Evolutionary conservation across 2,797 vertebrate species (phyloP).

Genomic region (Xerus rutilus): DNA sequence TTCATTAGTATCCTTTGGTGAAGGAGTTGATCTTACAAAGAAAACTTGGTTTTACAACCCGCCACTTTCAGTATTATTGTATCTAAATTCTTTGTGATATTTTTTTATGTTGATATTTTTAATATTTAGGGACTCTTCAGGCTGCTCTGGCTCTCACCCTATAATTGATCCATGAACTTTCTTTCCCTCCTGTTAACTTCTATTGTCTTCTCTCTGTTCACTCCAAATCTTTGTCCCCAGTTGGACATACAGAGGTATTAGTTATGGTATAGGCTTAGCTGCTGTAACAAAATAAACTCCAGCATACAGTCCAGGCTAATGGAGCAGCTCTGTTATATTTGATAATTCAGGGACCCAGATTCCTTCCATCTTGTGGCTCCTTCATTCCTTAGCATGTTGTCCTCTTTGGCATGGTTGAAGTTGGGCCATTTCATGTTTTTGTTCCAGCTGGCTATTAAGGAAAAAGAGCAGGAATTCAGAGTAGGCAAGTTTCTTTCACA

Average conservation of each 20-base stretch:
- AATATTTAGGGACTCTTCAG: not conserved
- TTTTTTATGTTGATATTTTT: conserved; percentile 33
- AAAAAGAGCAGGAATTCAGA: conserved; percentile 34
- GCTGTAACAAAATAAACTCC: not conserved
- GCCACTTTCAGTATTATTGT: not conserved
- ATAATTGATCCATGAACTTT: not conserved
- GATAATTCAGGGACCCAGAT: not conserved
- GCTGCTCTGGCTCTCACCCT: not conserved
- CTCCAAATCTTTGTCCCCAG: not conserved
- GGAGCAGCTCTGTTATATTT: not conserved
- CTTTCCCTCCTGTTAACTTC: not conserved
- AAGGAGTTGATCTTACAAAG: conserved; percentile 42
- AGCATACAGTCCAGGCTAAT: not conserved
- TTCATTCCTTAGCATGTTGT: not conserved
- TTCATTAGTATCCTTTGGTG: conserved; percentile 10
- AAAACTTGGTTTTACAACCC: conserved; percentile 21
- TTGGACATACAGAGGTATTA: not conserved
- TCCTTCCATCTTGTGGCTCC: conserved; percentile 41
- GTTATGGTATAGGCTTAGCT: not conserved
- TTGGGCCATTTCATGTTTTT: conserved; percentile 3
- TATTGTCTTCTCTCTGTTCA: not conserved
- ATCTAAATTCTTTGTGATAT: not conserved
- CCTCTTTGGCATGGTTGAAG: not conserved
- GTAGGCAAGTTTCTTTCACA: not conserved
- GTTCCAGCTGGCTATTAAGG: conserved; percentile 6